Evolutionary conservation across 2,113 vertebrate species (phyloP), one percentile per base, ranked within the genome.

Genomic region (Hippocampus guttulatus): DNA sequence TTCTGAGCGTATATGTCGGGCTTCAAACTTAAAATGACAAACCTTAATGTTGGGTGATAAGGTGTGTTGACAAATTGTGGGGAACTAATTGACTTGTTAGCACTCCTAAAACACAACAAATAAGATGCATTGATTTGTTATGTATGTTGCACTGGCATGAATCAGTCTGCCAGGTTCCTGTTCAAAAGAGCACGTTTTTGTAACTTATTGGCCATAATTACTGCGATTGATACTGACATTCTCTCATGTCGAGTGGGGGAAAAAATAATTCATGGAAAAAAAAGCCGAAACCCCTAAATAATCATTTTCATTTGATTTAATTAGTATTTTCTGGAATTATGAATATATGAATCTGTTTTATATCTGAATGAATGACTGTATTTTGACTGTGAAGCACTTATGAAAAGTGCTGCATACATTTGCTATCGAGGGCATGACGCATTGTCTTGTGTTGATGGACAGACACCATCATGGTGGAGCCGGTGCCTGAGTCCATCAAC

Each of bases 391-490:
- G 51, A n/a, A 8, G 5, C 15, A 54, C 21, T 54, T 9, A 21
- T 54, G 20, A n/a, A 54, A n/a, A 18, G 57, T 60, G 5, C 58
- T 57, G 12, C 58, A 33, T 27, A 60, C 1, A 33, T 6, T 30
- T 15, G 33, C 33, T 38, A 38, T 38, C 15, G 25, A 8, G 2
- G 25, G 1, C 30, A 2, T 64, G 8, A 9, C 30, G 21, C 11
- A 30, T 52, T 43, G 10, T 30, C 27, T 43, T 76, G 15, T 64
- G 27, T 64, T 8, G 58, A 11, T 61, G 27, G 18, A 14, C 67
- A 89, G 90, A 84, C 60, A 16, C 51, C 45, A 98, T 99, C 45
- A 98, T 99, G 97, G 93, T 96, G 91, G 94, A 96, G 14, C 94
- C 92, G 67, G 95, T 99, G 61, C 90, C 95, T 47, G 96, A 98